Percentiles rank a stretch among this genome's conserved stretches.
Conservation (phyloP, 2,888 invertebrate species). For the Eupithecia pulchellata region DNA sequence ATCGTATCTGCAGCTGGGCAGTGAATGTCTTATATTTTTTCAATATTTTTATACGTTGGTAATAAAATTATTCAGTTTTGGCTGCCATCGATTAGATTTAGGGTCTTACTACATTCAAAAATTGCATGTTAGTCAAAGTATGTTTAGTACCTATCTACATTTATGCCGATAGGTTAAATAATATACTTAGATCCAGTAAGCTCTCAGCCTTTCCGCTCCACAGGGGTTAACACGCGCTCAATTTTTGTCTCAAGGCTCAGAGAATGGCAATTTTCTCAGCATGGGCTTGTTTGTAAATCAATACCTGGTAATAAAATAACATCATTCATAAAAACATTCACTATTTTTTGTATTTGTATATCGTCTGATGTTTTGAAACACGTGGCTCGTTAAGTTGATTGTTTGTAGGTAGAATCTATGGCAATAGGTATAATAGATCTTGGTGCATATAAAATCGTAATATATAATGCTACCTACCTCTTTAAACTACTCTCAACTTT, state of each 20-base stretch:
- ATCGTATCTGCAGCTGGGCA: too few species aligned
- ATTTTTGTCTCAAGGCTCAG: slow-evolving; percentile 53
- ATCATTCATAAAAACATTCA: neutral
- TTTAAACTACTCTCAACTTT: neutral
- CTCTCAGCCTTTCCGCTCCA: neutral
- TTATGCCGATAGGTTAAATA: neutral
- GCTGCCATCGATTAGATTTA: too few species aligned
- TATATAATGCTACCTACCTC: neutral
- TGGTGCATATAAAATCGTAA: neutral
- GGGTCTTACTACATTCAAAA: too few species aligned
- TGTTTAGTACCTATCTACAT: too few species aligned
- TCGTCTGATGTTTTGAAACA: slow-evolving; percentile 37
- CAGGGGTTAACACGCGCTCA: slow-evolving; percentile 33
- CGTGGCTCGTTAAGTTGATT: slow-evolving; percentile 29
- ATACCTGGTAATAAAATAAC: slow-evolving; percentile 14
- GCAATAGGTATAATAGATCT: too few species aligned
- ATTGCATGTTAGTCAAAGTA: too few species aligned
- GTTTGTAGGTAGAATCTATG: neutral
- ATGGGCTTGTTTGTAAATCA: slow-evolving; percentile 42
- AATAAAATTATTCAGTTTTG: too few species aligned
- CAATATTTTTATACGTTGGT: too few species aligned
- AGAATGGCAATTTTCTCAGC: slow-evolving; percentile 48
- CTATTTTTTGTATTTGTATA: too few species aligned
- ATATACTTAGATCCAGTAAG: neutral
- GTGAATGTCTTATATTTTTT: too few species aligned